Percentiles rank a stretch among this genome's conserved stretches.
phyloP scores from a whole-genome alignment of 2,113 vertebrate species.

The Xiphophorus hellerii region DNA sequence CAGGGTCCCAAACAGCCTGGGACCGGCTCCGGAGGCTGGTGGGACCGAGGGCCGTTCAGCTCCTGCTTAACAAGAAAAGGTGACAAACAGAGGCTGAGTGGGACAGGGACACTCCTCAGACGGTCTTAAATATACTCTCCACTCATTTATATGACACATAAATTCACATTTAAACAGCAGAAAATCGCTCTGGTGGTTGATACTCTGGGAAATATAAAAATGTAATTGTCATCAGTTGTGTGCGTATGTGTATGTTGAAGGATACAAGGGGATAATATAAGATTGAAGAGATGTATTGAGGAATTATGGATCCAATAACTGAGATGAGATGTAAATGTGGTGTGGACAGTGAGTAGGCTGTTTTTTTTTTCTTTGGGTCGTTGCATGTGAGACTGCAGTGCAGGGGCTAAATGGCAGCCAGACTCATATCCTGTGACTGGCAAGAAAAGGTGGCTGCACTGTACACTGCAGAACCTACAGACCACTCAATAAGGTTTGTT shows the following conservation, averaged over 20 bases:
- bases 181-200: constrained; percentile 73
- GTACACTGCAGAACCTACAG: constrained; percentile 7
- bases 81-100: constrained; percentile 62
- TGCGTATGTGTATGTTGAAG: constrained; percentile 29
- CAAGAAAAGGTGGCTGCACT: constrained; percentile 51
- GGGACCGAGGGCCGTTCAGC: constrained; percentile 19
- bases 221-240: constrained; percentile 67
- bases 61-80: constrained; percentile 26
- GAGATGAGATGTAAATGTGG: constrained; percentile 60
- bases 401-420: constrained; percentile 63
- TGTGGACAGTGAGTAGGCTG: constrained; percentile 41
- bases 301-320: constrained; percentile 73
- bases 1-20: background rate
- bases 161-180: constrained; percentile 78
- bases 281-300: constrained; percentile 51
- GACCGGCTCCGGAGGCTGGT: background rate
- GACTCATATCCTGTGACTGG: constrained; percentile 32
- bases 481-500: background rate
- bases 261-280: constrained; percentile 36
- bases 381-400: constrained; percentile 55
- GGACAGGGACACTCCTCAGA: constrained; percentile 85
- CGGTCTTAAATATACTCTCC: constrained; percentile 77
- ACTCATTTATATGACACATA: constrained; percentile 81
- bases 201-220: constrained; percentile 74
- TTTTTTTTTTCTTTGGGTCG: constrained; percentile 46